phyloP scores from a whole-genome alignment of 2,888 invertebrate species.

The Stenoptilia bipunctidactyla region DNA sequence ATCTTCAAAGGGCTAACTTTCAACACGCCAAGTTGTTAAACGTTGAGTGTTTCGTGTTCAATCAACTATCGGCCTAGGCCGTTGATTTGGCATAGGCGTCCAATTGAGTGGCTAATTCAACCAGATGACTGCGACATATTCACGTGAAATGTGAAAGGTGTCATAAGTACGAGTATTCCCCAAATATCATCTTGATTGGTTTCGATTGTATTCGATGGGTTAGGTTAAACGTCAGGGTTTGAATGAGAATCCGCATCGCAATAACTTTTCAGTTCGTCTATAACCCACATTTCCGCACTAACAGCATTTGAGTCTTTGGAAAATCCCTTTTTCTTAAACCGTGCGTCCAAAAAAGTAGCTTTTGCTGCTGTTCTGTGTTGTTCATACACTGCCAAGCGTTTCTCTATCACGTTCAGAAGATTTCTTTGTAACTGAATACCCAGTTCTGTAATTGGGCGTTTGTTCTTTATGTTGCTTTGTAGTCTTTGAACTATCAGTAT shows the following conservation, averaged over 20 bases:
- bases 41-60: too few relatives aligned
- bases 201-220: constrained; percentile 2
- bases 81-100: too few relatives aligned
- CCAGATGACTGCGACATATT: too few relatives aligned
- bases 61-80: too few relatives aligned
- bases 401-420: constrained; percentile 15
- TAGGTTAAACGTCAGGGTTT: constrained; percentile 1
- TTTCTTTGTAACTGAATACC: constrained; percentile 13
- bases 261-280: constrained; percentile 15
- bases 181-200: constrained; percentile 9
- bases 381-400: constrained; percentile 15
- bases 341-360: constrained; percentile 16
- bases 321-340: constrained; percentile 19
- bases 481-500: constrained; percentile 18
- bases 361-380: constrained; percentile 18
- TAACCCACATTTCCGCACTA: constrained; percentile 16
- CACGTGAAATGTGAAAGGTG: too few relatives aligned
- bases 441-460: constrained; percentile 12
- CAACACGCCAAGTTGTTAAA: too few relatives aligned
- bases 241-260: constrained; percentile 10
- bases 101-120: too few relatives aligned
- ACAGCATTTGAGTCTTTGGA: constrained; percentile 15
- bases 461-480: constrained; percentile 14
- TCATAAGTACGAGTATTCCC: too few relatives aligned
- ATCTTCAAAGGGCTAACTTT: too few relatives aligned